Evolutionary conservation across 1,140 invertebrate species (phyloP), one percentile per base, ranked within the genome.

Genomic region (Megalonaias nervosa): DNA sequence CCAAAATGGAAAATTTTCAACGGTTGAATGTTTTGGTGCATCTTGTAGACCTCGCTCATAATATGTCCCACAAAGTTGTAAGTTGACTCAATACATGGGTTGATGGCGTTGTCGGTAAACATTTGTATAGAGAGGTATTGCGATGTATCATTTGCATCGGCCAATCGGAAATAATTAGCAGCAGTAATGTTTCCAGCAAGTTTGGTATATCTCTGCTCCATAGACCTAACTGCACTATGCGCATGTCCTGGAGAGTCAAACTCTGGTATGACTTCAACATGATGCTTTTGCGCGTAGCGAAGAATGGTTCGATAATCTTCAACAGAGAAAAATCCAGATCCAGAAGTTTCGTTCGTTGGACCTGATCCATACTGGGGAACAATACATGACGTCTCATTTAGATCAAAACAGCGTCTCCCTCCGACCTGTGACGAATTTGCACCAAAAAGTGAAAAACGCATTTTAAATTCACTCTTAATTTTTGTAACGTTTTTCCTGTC

Each of bases 1-100:
- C 89, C 90, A 66, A 90, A 84, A 71, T 91, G 89, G 65, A 85
- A 83, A 17, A 77, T 77, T 55, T 82, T 83, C 60, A 91, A 77
- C 14, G 87, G 86, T 56, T 81, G 75, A 13, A 87, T 79, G 38
- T 84, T 77, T 67, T 71, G 61, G 71, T 88, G 86, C 31, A 86
- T 79, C 2, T 69, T 69, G 6, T 64, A 72, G 0, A 88, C 59
- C 55, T 77, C 83, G 1, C 64, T 57, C 6, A 88, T 66, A 12
- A 83, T 64, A 38, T 83, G 62, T 55, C 57, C 71, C 14, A 77
- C 56, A n/a, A 86, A 86, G 1, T 16, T 65, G 62, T 82, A 85
- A 12, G 77, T 80, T 9, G 79, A 75, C 5, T 74, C 48, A 12
- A 83, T 23, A 60, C 85, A 86, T 17, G 85, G 85, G 72, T 85